Conservation (phyloP, 2,888 invertebrate genomes). For the Scaptodrosophila latifasciaeformis region DNA sequence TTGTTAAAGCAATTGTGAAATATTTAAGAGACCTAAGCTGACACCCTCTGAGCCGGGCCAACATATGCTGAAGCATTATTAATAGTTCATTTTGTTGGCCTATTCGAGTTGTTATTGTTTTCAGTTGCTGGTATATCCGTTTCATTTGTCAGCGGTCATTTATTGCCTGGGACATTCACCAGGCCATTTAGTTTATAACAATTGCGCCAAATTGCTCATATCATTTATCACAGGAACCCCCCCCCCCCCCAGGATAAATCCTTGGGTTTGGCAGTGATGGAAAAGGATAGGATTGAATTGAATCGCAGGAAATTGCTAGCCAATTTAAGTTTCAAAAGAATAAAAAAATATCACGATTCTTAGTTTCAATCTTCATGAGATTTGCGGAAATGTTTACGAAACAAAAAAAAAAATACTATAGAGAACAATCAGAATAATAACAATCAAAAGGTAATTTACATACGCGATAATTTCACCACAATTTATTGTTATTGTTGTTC, state of each 20-base stretch:
- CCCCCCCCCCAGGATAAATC: no score
- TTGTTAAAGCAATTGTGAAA: conserved; percentile 35
- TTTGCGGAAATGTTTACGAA: conserved; percentile 14
- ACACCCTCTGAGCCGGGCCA: no score
- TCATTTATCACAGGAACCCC: conserved; percentile 54
- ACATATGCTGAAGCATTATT: conserved; percentile 64
- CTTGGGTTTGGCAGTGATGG: no score
- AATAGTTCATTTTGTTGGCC: conserved; percentile 48
- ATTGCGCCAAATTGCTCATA: conserved; percentile 38
- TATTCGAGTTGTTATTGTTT: conserved; percentile 8
- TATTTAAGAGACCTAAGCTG: no score
- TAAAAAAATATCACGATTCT: no score
- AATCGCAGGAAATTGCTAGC: no score
- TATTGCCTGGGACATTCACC: conserved; percentile 14
- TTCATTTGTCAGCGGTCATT: conserved; percentile 26
- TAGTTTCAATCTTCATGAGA: no score
- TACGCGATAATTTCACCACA: not conserved
- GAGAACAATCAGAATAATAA: conserved; percentile 10
- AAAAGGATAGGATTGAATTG: no score
- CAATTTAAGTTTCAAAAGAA: no score
- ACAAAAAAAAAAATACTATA: conserved; percentile 19
- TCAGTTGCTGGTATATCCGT: conserved; percentile 3
- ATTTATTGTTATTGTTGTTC: conserved; percentile 15
- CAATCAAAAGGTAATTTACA: conserved; percentile 57
- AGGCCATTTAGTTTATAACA: conserved; percentile 29